Evolutionary conservation across 2,113 vertebrate genomes (phyloP), one percentile per base, ranked within the genome.

Genomic region (Sorex fumeus): DNA sequence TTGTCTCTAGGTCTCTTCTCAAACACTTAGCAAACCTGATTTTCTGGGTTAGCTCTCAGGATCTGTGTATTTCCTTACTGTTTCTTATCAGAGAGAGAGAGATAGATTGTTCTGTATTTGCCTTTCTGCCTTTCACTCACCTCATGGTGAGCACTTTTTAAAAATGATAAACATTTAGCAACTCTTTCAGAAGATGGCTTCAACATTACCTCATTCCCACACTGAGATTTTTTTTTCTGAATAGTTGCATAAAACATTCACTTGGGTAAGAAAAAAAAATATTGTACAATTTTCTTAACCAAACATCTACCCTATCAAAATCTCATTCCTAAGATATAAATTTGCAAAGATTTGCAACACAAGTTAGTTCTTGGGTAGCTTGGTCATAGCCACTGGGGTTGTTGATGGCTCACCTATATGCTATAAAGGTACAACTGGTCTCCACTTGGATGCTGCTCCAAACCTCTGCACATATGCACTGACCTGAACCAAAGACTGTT

Each of bases 181-280:
- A 93, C 50, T 86, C 18, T 45, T 74, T 75, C 3, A 79, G 28
- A 45, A 95, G 92, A 78, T 80, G 23, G 84, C 47, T 90, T 82
- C 43, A 79, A 79, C 93, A 82, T 45, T 87, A 90, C 13, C 62
- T 90, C 36, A 87, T 34, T 43, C n/a, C 23, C 66, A 88, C 2
- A 34, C 7, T 81, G 43, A 71, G 47, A 71, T 76, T 76, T 88
- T 30, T 82, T 91, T 28, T 64, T 86, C 53, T 86, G 50, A 82
- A 66, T 18, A 82, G 16, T 47, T 3, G 30, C 43, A 66, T 76
- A 93, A 69, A 88, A 43, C 28, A 80, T 16, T 67, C 81, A 75
- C 67, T 69, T 78, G n/a, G 79, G 43, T 28, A 13, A 47, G 78
- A n/a, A 79, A 84, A 91, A 66, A 84, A 84, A 40, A 1, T 50